Percentiles rank a stretch among this genome's conserved stretches.
Conservation (phyloP, 2,797 vertebrate species). For the Pseudochaenichthys georgianus region DNA sequence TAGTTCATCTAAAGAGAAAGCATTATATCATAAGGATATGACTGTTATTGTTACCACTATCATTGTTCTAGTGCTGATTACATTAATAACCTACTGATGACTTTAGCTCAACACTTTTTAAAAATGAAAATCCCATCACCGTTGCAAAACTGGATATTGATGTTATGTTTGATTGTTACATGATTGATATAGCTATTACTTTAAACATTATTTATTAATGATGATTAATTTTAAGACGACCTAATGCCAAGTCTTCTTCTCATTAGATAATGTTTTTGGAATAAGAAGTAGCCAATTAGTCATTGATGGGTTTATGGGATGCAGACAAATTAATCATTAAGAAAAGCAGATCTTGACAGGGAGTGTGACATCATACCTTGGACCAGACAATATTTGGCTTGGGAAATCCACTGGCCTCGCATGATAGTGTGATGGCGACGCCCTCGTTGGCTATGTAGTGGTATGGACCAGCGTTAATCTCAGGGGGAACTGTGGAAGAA, state of each 20-base stretch:
- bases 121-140: not conserved
- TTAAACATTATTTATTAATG: conserved; percentile 24
- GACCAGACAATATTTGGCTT: conserved; percentile 89
- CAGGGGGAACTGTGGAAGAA: conserved; percentile 88
- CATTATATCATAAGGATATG: conserved; percentile 14
- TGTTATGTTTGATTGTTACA: conserved; percentile 12
- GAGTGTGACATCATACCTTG: conserved; percentile 86
- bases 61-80: not conserved
- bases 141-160: not conserved
- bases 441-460: conserved; percentile 89
- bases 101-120: not conserved
- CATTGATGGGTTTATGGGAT: conserved; percentile 34
- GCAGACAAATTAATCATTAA: conserved; percentile 44
- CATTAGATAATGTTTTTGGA: conserved; percentile 38
- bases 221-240: conserved; percentile 40
- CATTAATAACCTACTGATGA: conserved; percentile 8
- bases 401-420: conserved; percentile 87
- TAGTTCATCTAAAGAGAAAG: not conserved
- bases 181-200: conserved; percentile 12
- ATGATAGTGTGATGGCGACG: conserved; percentile 83
- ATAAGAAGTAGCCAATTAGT: conserved; percentile 33
- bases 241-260: conserved; percentile 40
- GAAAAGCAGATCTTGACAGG: conserved; percentile 16
- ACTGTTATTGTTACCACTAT: not conserved
- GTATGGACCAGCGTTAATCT: conserved; percentile 86